phyloP scores from a whole-genome alignment of 2,113 vertebrate genomes.

The Phaethon lepturus region DNA sequence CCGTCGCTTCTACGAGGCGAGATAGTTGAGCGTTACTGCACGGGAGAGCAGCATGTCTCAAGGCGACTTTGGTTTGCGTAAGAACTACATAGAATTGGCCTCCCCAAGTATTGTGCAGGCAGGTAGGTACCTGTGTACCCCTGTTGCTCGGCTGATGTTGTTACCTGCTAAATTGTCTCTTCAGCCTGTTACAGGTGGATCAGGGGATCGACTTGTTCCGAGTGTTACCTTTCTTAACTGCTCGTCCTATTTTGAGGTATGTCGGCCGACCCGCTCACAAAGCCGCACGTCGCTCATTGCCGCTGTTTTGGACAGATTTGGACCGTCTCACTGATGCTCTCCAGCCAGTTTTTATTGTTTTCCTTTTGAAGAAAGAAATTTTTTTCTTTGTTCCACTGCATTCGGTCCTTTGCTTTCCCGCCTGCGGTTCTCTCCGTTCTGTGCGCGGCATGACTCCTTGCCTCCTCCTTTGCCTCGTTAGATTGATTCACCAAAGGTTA shows the following conservation, averaged over 20 bases:
- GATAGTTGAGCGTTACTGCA: background rate
- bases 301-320: background rate
- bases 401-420: background rate
- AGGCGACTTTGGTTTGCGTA: background rate
- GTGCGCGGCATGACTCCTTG: background rate
- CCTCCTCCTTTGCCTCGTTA: background rate
- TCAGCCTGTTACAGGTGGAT: background rate
- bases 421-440: background rate
- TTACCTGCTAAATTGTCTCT: background rate
- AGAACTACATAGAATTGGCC: background rate
- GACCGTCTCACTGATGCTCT: background rate
- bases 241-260: background rate
- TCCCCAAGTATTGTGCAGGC: background rate
- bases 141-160: background rate
- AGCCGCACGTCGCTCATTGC: background rate
- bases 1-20: background rate
- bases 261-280: too few species aligned
- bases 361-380: background rate
- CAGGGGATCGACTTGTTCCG: background rate
- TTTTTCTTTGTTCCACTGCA: background rate
- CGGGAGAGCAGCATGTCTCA: background rate
- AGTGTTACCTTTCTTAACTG: background rate
- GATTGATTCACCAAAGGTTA: background rate
- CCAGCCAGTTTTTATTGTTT: background rate
- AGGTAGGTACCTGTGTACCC: too few species aligned